A percentile compares a stretch with the other conserved stretches of the same genome.
phyloP scores from a whole-genome alignment of 1,140 invertebrate species.

The Drosophila rhopaloa region DNA sequence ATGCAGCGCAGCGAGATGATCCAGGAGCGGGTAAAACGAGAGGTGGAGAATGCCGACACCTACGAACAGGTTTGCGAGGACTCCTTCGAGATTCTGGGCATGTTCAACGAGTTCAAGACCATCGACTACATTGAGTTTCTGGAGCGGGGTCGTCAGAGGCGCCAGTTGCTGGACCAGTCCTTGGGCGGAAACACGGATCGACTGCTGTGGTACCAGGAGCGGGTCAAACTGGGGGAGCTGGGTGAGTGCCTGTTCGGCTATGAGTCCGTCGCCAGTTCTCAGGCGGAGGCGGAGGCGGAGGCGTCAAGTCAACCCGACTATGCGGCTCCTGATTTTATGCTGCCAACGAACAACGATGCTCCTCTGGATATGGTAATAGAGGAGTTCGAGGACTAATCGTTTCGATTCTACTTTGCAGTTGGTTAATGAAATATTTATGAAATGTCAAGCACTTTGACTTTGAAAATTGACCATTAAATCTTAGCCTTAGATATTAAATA shows the following conservation, averaged over 20 bases:
- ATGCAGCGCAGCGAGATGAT: conserved; percentile 74
- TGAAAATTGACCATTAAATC: too few relatives aligned
- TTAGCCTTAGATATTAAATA: too few relatives aligned
- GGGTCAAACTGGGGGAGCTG: conserved; percentile 35
- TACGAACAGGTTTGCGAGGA: conserved; percentile 51
- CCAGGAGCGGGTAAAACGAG: conserved; percentile 49
- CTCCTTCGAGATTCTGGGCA: conserved; percentile 46
- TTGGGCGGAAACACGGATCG: conserved; percentile 79
- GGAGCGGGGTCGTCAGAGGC: conserved; percentile 65
- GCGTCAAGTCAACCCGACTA: neutral
- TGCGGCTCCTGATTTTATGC: neutral
- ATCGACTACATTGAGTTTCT: conserved; percentile 75
- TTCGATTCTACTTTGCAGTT: neutral
- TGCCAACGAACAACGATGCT: neutral
- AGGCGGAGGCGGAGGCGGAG: neutral
- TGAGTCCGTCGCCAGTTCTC: conserved; percentile 43
- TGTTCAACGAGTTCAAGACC: conserved; percentile 56
- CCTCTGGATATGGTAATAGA: neutral
- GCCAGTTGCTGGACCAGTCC: conserved; percentile 70
- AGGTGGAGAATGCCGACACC: conserved; percentile 44
- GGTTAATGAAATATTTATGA: conserved; percentile 1
- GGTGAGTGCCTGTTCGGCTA: conserved; percentile 70
- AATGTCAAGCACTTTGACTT: neutral
- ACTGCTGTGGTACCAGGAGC: conserved; percentile 68
- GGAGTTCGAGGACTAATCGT: neutral